Evolutionary conservation across 92 coral and sea anemone genomes (phyloP).

Genomic region (Phenganax stokvisi): DNA sequence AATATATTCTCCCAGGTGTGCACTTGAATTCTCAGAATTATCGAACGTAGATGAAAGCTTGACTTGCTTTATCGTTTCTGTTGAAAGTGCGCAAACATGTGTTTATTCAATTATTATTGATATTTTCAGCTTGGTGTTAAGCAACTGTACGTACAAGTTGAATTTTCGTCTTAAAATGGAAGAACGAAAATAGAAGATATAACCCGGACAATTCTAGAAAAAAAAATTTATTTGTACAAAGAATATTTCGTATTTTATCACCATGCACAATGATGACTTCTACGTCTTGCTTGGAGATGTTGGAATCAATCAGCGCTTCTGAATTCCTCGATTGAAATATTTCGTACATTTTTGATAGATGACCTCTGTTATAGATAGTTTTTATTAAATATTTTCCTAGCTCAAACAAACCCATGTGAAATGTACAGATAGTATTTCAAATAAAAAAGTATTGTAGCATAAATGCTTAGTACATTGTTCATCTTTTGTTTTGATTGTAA

Average conservation of each 20-base stretch:
- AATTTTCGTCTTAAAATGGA: slow-evolving; percentile 63
- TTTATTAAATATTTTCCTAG: background rate
- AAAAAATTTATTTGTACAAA: slow-evolving; percentile 9
- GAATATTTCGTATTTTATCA: background rate
- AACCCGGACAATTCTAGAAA: background rate
- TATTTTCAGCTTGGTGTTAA: slow-evolving; percentile 75
- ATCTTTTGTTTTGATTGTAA: too few relatives aligned
- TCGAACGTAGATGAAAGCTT: background rate
- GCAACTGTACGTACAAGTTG: slow-evolving; percentile 90
- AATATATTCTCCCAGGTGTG: slow-evolving; percentile 94
- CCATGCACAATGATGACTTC: slow-evolving; percentile 10
- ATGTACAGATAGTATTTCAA: background rate
- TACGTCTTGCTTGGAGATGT: background rate
- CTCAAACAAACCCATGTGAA: background rate
- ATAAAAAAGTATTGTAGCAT: background rate
- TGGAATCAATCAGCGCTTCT: background rate
- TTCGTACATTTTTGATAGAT: background rate
- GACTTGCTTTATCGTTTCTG: background rate
- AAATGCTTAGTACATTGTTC: background rate
- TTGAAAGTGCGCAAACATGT: background rate
- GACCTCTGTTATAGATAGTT: slow-evolving; percentile 1
- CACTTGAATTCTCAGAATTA: background rate
- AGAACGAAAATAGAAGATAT: background rate
- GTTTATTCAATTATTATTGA: background rate
- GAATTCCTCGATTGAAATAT: background rate